phyloP scores from a whole-genome alignment of 2,113 vertebrate species.

The Anoplopoma fimbria region DNA sequence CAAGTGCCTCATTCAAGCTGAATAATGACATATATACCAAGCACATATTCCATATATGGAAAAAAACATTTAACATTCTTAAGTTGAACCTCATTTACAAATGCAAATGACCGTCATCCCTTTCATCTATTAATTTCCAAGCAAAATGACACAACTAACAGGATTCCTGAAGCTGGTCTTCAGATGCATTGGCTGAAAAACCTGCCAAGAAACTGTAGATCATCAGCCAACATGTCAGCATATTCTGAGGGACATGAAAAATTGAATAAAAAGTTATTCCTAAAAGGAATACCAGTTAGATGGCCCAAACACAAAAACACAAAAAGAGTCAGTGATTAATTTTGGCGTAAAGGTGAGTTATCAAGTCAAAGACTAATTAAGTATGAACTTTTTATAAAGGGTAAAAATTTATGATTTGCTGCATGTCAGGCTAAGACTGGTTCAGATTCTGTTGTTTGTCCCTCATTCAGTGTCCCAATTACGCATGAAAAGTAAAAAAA shows the following conservation, averaged over 20 bases:
- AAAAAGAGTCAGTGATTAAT: neutral
- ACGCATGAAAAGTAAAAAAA: slow-evolving; percentile 38
- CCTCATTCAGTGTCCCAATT: slow-evolving; percentile 27
- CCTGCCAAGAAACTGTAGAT: neutral
- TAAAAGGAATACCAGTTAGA: neutral
- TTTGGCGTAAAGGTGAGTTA: neutral
- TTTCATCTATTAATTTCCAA: neutral
- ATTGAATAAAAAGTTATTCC: neutral
- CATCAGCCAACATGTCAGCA: neutral
- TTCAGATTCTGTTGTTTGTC: slow-evolving; percentile 34
- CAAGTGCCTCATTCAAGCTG: neutral
- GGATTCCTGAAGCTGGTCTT: neutral
- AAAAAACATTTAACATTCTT: neutral
- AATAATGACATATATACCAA: neutral
- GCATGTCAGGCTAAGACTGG: slow-evolving; percentile 20
- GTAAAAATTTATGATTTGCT: slow-evolving; percentile 12
- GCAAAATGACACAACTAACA: neutral
- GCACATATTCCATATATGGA: neutral
- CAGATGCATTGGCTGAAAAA: neutral
- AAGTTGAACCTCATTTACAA: neutral
- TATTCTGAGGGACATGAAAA: neutral
- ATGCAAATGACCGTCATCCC: neutral
- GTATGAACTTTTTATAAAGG: neutral
- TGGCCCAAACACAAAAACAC: neutral
- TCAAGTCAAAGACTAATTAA: neutral